Base-by-base conservation (phyloP, 2,888 invertebrate genomes). In the Rotaria magnacalcarata region DNA sequence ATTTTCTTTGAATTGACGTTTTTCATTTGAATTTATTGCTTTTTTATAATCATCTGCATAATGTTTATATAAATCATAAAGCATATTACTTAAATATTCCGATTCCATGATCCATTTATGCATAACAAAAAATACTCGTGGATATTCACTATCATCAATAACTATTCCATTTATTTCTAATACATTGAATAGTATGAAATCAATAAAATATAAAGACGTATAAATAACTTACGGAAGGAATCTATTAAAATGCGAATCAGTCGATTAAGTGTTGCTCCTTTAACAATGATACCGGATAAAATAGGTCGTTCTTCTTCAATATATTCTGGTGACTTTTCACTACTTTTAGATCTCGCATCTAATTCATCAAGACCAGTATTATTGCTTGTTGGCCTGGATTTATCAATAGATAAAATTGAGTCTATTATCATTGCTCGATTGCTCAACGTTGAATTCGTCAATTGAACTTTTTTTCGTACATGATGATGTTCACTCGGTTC, bases 61-160 rank as follows among this genome's bases (percentile, higher is more conserved):
- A 84, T 86, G 85, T 85, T 84, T 75, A 52, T 85, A 86, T 50
- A 86, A 34, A 50, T 84, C 85, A 41, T 80, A 85, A 47, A 86
- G 56, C 85, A 86, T 85, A 24, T 85, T 85, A 8, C 91, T 91
- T 84, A 92, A 89, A 84, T 91, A 90, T 84, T 90, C 89, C 24
- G 91, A 91, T 85, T 90, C 89, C 88, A 91, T 89, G 87, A 92
- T 90, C 92, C 92, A 92, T 88, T 91, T 91, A 88, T 92, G 92
- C 86, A 86, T 86, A 24, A 86, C 58, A 47, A 86, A 56, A 60
- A 86, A 86, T 8, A 86, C 85, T 47, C 75, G 41, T 34, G 86
- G 86, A 56, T 85, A 86, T 58, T 86, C 86, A 43, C 85, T 86
- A 10, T 75, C 84, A 19, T 85, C 58, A 19, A 56, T 56, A 43